Evolutionary conservation across 2,113 vertebrate species (phyloP), one percentile per base, ranked within the genome.

Genomic region (Candoia aspera): DNA sequence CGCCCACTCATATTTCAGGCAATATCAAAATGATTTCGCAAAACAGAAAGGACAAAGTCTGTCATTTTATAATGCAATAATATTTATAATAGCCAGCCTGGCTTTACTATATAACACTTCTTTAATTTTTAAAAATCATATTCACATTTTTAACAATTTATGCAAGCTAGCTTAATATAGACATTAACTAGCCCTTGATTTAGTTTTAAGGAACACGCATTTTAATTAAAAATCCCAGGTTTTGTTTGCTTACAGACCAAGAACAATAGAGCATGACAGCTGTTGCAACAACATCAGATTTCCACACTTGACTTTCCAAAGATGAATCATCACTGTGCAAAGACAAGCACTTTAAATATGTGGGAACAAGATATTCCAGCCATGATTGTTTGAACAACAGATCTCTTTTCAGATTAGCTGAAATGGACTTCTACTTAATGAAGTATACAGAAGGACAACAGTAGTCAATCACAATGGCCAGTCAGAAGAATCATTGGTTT

Each of bases 161-260:
- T 33, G n/a, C 10, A 73, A 84, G 23, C 42, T 59, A 90, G 33
- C 13, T n/a, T 84, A 59, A 83, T 33, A 57, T 8, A 90, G n/a
- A 54, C 62, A 73, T n/a, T 73, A 49, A 90, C 13, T 46, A 84
- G 29, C n/a, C 37, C n/a, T 24, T 53, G 62, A 89, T 84, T 54
- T 11, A 26, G 24, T 84, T 83, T 83, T n/a, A 89, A 88, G 94
- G 68, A 94, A 88, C 83, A 93, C 89, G 90, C 84, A 62, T 85
- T 54, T 91, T 96, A 94, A 94, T 96, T 95, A 93, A 92, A 91
- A 85, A 94, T 90, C 87, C 42, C 92, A 0, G 37, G 91, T 88
- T 93, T 90, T 95, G 93, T 96, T 95, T 96, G 92, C 37, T 0
- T 91, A 87, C 96, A 84, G 91, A 64, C 0, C 54, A 33, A 88